Conservation (phyloP, 2,888 invertebrate species). For the Eupithecia insigniata region DNA sequence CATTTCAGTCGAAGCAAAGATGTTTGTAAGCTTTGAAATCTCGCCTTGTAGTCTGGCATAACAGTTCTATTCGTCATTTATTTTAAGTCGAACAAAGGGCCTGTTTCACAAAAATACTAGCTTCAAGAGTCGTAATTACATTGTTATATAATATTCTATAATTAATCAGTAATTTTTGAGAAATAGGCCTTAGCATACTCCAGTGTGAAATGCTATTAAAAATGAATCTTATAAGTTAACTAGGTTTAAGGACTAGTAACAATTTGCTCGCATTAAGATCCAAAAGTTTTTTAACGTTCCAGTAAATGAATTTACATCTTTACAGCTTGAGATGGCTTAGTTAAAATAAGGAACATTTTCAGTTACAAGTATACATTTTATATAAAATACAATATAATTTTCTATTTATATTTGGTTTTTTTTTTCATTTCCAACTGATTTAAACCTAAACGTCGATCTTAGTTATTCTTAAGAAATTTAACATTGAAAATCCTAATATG, state of each 20-base stretch:
- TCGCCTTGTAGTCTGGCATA: slow-evolving; percentile 10
- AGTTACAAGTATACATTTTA: slow-evolving; percentile 81
- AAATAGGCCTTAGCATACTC: slow-evolving; percentile 3
- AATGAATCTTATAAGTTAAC: slow-evolving; percentile 74
- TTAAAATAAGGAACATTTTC: slow-evolving; percentile 64
- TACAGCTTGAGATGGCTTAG: slow-evolving; percentile 69
- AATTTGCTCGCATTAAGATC: slow-evolving; percentile 51
- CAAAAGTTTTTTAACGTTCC: slow-evolving; percentile 42
- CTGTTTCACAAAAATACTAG: slow-evolving; percentile 11
- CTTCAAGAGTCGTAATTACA: not conserved
- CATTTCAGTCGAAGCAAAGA: not conserved
- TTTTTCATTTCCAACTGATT: slow-evolving; percentile 8
- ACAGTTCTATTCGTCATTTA: not conserved
- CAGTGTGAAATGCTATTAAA: slow-evolving; percentile 58
- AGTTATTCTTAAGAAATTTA: not conserved
- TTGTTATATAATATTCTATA: not conserved
- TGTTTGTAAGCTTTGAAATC: slow-evolving; percentile 21
- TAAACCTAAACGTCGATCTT: not conserved
- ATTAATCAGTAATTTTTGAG: slow-evolving; percentile 10
- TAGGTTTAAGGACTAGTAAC: slow-evolving; percentile 75
- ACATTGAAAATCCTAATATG: not conserved
- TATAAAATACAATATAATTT: slow-evolving; percentile 81
- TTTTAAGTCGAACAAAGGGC: slow-evolving; percentile 11
- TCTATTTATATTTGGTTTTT: slow-evolving; percentile 53
- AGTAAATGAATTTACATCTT: slow-evolving; percentile 50